These are phyloP conservation scores for Acleris sparsana DNA, from an alignment of 2,888 invertebrate genomes.

Conservation along the genomic window DNA sequence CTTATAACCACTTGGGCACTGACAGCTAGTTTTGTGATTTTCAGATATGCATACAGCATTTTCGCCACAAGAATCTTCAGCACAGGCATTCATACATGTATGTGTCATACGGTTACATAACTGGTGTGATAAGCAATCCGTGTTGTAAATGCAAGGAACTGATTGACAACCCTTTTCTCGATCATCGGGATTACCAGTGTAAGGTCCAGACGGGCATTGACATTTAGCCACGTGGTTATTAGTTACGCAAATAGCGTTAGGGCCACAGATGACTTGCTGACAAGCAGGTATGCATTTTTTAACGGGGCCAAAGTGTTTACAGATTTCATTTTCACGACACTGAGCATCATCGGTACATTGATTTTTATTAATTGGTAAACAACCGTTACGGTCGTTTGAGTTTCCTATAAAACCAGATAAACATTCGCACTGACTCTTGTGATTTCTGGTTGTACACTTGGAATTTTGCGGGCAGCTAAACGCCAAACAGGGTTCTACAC, in stretches of 20 bases:
- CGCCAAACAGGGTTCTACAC: constrained; percentile 89
- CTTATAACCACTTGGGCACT: constrained; percentile 92
- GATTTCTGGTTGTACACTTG: constrained; percentile 88
- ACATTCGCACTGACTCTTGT: constrained; percentile 92
- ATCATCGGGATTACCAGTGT: constrained; percentile 93
- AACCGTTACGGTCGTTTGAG: constrained; percentile 95
- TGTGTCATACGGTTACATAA: constrained; percentile 92
- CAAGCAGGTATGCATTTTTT: constrained; percentile 91
- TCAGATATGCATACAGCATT: constrained; percentile 95
- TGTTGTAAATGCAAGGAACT: constrained; percentile 93
- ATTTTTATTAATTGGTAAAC: constrained; percentile 87
- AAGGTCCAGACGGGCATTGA: constrained; percentile 94
- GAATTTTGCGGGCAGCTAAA: constrained; percentile 94
- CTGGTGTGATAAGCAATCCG: constrained; percentile 91
- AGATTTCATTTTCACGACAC: constrained; percentile 92
- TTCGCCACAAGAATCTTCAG: constrained; percentile 91
- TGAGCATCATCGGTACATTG: constrained; percentile 91
- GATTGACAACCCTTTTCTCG: constrained; percentile 88
- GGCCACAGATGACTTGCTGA: constrained; percentile 90
- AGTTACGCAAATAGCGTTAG: constrained; percentile 93
- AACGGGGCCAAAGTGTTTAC: constrained; percentile 84
- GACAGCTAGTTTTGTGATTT: constrained; percentile 91
- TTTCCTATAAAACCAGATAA: constrained; percentile 93
- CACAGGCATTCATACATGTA: constrained; percentile 91
- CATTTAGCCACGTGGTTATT: constrained; percentile 96